These are phyloP conservation scores for Antennarius striatus DNA, from an alignment of 2,113 vertebrate species.

Conservation along the genomic window DNA sequence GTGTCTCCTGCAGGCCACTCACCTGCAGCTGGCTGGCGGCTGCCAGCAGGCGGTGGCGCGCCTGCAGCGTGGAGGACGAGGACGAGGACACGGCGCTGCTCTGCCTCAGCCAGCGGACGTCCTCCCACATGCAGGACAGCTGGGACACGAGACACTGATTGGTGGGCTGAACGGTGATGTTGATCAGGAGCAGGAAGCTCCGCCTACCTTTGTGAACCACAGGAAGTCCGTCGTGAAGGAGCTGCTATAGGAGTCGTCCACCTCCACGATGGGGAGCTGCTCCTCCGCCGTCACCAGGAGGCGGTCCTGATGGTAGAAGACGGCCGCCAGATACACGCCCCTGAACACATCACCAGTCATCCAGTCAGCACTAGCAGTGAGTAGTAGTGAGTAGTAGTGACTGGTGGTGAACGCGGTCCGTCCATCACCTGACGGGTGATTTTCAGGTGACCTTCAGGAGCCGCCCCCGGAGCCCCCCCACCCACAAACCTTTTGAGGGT, in stretches of 20 bases:
- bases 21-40: slow-evolving; percentile 94
- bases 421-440: no score
- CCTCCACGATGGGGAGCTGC: slow-evolving; percentile 97
- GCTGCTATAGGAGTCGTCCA: slow-evolving; percentile 93
- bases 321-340: slow-evolving; percentile 92
- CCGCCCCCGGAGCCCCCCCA: no score
- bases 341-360: slow-evolving; percentile 64
- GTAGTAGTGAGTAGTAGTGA: no score
- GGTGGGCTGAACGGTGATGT: no score
- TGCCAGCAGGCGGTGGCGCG: slow-evolving; percentile 94
- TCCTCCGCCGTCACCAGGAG: slow-evolving; percentile 96
- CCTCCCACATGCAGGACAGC: slow-evolving; percentile 99
- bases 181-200: no score
- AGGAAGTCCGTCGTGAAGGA: slow-evolving; percentile 96
- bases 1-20: slow-evolving; percentile 53
- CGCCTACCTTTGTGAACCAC: slow-evolving; percentile 95
- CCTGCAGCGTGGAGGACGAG: slow-evolving; percentile 91
- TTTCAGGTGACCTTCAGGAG: no score
- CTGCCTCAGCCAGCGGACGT: slow-evolving; percentile 95
- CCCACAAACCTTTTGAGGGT: slow-evolving; percentile 89
- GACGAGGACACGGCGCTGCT: slow-evolving; percentile 89
- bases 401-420: no score
- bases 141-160: slow-evolving; percentile 62
- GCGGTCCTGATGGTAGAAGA: slow-evolving; percentile 96
- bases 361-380: no score